Evolutionary conservation across 1,140 invertebrate genomes (phyloP), one percentile per base, ranked within the genome.

Genomic region (Bombus ignitus): DNA sequence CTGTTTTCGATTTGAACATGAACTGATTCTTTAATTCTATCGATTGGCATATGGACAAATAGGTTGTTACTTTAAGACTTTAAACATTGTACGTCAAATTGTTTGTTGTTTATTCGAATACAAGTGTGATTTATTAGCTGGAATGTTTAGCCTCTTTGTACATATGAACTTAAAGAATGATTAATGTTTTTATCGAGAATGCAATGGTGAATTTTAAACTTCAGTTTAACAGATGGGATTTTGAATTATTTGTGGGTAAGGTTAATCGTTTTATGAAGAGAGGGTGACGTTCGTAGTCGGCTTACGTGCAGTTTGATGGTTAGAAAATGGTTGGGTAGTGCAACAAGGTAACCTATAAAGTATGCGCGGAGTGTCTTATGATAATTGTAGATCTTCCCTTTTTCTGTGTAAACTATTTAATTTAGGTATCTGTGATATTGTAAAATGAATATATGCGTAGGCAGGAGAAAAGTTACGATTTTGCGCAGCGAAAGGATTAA

Each of bases 401-500:
- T 25, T 57, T n/a, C 18, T 42, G 9, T 35, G 8, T 28, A 28
- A 15, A 18, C 5, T 25, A 4, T 37, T 37, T 18, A 25, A 15
- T 35, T 59, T 2, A 39, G 32, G 18, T 73, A n/a, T 42, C 59
- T 81, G 3, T 53, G 22, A 13, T 70, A 25, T 37, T 59, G 15
- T 57, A 15, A 59, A 37, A 44, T 10, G 78, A 57, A 35, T 25
- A 59, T n/a, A 13, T 25, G 15, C 22, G 22, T 22, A 44, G n/a
- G n/a, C 53, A 37, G 18, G 8, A 37, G 0, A n/a, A 72, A 47
- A 62, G 22, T 78, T 59, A 78, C 25, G 6, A 25, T 80, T 62
- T 85, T 62, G 83, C 76, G 68, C 68, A 80, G 25, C 39, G 68
- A 72, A 44, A 80, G 66, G 76, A 76, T 79, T 79, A 78, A 79